These are phyloP conservation scores for Chrosomus eos DNA, from an alignment of 2,797 vertebrate genomes.

Conservation along the genomic window DNA sequence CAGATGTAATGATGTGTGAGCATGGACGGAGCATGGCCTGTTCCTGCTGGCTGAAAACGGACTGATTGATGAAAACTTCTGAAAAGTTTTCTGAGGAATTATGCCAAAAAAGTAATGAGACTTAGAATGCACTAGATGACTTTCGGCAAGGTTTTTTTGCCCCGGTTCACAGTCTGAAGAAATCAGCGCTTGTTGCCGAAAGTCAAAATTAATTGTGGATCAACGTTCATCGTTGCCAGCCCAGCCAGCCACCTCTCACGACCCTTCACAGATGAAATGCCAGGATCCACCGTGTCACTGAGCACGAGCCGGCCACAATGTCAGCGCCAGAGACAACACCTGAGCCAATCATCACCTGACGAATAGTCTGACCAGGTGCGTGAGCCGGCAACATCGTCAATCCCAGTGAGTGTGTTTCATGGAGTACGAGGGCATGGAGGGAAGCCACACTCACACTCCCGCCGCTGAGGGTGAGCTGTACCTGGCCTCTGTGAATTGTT, in stretches of 20 bases:
- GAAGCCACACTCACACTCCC: background rate
- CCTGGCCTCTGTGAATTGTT: background rate
- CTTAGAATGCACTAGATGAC: background rate
- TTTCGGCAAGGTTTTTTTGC: background rate
- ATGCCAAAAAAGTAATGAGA: background rate
- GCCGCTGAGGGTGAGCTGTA: background rate
- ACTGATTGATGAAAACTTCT: constrained; percentile 58
- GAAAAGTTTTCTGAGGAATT: constrained; percentile 19
- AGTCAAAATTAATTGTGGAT: background rate
- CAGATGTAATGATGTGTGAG: constrained; percentile 76
- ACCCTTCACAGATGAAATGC: background rate
- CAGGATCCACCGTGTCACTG: background rate
- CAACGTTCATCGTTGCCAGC: background rate
- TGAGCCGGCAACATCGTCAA: too few species aligned
- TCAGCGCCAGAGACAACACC: background rate
- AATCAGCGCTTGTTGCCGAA: background rate
- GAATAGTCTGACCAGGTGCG: too few species aligned
- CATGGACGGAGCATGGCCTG: constrained; percentile 59
- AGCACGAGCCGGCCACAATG: background rate
- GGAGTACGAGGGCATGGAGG: background rate
- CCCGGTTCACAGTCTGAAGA: background rate
- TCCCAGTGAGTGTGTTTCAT: too few species aligned
- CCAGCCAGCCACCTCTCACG: background rate
- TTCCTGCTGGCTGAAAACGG: constrained; percentile 61
- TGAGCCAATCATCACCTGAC: background rate